Conservation (phyloP, 2,888 invertebrate genomes). For the Palloptera scutellata region DNA sequence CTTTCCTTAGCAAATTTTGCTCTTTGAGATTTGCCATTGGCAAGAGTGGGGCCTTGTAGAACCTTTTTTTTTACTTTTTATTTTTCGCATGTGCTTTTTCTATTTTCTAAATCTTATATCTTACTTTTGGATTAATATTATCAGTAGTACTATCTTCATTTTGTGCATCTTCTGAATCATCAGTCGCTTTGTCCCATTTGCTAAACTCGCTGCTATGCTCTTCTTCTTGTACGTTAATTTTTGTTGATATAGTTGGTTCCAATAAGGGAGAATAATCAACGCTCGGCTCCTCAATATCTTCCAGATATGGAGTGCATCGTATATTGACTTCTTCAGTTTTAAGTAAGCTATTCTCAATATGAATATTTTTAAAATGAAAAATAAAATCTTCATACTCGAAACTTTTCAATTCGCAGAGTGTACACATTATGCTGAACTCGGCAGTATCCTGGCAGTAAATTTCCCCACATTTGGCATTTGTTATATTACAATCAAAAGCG, state of each 20-base stretch:
- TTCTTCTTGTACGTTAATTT: background rate
- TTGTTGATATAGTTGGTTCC: background rate
- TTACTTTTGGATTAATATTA: background rate
- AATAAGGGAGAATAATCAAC: constrained; percentile 1
- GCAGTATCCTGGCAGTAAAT: too few relatives aligned
- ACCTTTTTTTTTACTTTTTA: too few relatives aligned
- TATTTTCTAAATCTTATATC: too few relatives aligned
- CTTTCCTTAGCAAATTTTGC: too few relatives aligned
- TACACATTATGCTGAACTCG: too few relatives aligned
- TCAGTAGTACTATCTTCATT: constrained; percentile 4
- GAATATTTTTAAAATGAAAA: constrained; percentile 6
- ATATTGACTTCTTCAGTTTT: background rate
- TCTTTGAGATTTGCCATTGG: too few relatives aligned
- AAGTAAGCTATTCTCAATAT: background rate
- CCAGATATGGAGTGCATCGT: too few relatives aligned
- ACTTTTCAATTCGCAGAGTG: too few relatives aligned
- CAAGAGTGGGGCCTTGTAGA: too few relatives aligned
- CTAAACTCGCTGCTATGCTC: constrained; percentile 1
- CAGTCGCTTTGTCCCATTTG: background rate
- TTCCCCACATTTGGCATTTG: too few relatives aligned
- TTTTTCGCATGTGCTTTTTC: too few relatives aligned
- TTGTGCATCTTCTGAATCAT: background rate
- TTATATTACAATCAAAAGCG: background rate
- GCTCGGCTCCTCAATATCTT: background rate
- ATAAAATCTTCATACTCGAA: background rate